Evolutionary conservation across 2,888 invertebrate species (phyloP).

Genomic region (Fragum sueziense): DNA sequence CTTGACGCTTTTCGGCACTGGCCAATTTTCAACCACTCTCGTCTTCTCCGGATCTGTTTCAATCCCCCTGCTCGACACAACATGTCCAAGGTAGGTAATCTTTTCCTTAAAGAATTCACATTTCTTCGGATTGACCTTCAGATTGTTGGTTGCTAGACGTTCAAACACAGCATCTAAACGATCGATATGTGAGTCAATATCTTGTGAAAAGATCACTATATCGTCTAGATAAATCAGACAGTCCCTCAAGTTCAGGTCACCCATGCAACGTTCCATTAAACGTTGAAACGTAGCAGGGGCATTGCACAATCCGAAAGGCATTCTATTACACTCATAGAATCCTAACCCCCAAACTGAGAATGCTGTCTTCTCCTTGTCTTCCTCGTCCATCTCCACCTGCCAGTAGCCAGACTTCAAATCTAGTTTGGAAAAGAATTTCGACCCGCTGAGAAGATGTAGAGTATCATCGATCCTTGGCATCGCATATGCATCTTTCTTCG

Average conservation of each 20-base stretch:
- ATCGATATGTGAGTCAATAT: background rate
- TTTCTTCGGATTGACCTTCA: conserved; percentile 22
- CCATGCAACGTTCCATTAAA: conserved; percentile 36
- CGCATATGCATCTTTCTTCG: background rate
- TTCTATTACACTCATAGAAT: conserved; percentile 61
- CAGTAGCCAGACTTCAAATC: conserved; percentile 4
- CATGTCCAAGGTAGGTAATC: conserved; percentile 18
- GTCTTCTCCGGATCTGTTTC: conserved; percentile 18
- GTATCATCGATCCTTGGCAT: conserved; percentile 1
- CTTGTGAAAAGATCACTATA: conserved; percentile 10
- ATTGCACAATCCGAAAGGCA: conserved; percentile 65
- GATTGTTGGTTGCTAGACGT: background rate
- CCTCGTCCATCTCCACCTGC: conserved; percentile 37
- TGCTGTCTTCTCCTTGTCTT: conserved; percentile 60
- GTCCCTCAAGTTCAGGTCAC: conserved; percentile 14
- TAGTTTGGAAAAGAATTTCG: conserved; percentile 29
- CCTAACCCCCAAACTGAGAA: conserved; percentile 54
- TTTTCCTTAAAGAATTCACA: conserved; percentile 17
- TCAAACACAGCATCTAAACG: conserved; percentile 16
- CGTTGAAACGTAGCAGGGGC: conserved; percentile 67
- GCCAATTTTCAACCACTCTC: background rate
- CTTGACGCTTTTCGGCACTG: conserved; percentile 11
- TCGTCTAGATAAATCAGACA: conserved; percentile 16
- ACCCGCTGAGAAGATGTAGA: conserved; percentile 9
- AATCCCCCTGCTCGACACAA: background rate